Percentiles rank a stretch among this genome's conserved stretches.
Conservation (phyloP, 2,888 invertebrate genomes). For the Leptinotarsa tumamoca region DNA sequence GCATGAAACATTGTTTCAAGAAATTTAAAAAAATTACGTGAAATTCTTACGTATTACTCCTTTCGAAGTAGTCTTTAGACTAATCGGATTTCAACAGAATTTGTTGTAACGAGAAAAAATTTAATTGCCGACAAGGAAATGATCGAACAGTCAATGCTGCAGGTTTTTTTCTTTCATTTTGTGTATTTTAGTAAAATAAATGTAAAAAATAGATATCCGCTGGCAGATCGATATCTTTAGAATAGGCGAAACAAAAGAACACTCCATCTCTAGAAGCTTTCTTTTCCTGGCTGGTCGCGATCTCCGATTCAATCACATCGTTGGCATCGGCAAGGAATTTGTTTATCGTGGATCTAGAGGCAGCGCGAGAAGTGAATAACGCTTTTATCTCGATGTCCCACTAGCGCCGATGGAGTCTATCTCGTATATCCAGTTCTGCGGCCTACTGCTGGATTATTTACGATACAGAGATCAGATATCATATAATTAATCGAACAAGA, state of each 20-base stretch:
- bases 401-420: constrained; percentile 34
- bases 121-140: too few species aligned
- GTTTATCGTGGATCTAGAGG: constrained; percentile 11
- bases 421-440: constrained; percentile 19
- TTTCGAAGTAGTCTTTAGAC: too few species aligned
- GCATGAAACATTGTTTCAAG: too few species aligned
- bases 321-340: constrained; percentile 1
- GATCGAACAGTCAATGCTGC: too few species aligned
- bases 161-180: too few species aligned
- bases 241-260: constrained; percentile 3
- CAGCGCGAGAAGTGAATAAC: constrained; percentile 19
- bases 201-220: too few species aligned
- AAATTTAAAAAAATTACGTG: too few species aligned
- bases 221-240: not conserved
- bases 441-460: constrained; percentile 38
- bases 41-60: too few species aligned
- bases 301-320: constrained; percentile 5
- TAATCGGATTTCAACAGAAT: too few species aligned
- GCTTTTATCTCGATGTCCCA: constrained; percentile 33
- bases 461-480: constrained; percentile 43
- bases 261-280: not conserved
- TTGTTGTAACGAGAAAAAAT: too few species aligned
- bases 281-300: constrained; percentile 5
- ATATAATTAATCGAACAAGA: constrained; percentile 61
- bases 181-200: too few species aligned